A percentile compares a stretch with the other conserved stretches of the same genome.
Conservation (phyloP, 2,113 vertebrate species). For the Herpailurus yagouaroundi region DNA sequence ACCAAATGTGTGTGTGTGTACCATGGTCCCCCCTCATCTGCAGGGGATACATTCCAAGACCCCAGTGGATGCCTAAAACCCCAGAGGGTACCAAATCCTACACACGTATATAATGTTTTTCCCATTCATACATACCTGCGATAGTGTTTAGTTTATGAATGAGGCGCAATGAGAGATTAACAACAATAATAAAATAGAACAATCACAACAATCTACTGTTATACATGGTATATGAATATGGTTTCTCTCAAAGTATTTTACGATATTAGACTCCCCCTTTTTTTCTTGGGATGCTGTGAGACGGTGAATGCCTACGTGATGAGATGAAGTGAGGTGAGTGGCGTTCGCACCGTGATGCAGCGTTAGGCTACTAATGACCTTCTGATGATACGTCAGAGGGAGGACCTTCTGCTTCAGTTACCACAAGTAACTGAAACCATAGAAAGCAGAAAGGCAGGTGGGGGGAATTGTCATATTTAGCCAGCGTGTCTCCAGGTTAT, state of each 20-base stretch:
- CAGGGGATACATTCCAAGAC: background rate
- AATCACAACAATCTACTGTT: background rate
- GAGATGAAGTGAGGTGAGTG: background rate
- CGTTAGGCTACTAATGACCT: background rate
- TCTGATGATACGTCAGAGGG: background rate
- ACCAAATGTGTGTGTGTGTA: background rate
- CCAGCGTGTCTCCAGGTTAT: background rate
- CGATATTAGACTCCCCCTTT: background rate
- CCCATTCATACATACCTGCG: background rate
- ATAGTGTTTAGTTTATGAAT: background rate
- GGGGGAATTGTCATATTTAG: background rate
- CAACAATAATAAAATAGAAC: background rate
- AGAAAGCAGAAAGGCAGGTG: background rate
- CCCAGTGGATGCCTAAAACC: background rate
- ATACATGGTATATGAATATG: background rate
- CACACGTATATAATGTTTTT: background rate
- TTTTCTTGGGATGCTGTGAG: background rate
- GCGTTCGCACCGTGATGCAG: rapidly evolving
- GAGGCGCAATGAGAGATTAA: background rate
- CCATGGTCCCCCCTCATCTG: background rate
- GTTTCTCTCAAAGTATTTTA: background rate
- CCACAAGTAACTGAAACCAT: background rate
- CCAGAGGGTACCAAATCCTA: background rate
- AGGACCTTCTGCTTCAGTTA: background rate
- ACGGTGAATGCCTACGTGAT: background rate